Evolutionary conservation across 2,113 vertebrate species (phyloP), one percentile per base, ranked within the genome.

Genomic region (Pseudorhombus dupliciocellatus): DNA sequence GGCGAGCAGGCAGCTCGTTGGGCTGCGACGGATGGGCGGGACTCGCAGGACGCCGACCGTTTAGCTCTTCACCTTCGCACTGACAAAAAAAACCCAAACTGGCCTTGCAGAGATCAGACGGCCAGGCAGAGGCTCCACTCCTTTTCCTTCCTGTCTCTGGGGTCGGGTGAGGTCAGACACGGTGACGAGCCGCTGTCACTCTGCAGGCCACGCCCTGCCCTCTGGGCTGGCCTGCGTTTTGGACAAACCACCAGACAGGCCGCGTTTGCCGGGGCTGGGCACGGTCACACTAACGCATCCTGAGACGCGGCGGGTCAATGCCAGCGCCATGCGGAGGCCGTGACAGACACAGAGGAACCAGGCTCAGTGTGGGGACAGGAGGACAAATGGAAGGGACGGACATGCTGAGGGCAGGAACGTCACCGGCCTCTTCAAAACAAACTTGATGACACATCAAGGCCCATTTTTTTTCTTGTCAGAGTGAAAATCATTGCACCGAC

Each of bases 231-330:
- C 40, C 67, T 15, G 73, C 34, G 37, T 56, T 71, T 50, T 6
- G 66, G 61, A 74, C 73, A 66, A 60, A 77, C 83, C 21, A 12
- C 59, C 8, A 34, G 64, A 58, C 73, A 81, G 76, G 69, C 54
- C 2, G 2, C 85, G 88, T 91, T 89, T 87, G 83, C 84, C 88
- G 74, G 79, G 84, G 79, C 71, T 58, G 10, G 69, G 59, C 59
- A 50, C 20, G 56, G 83, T 71, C 5, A 11, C 44, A 25, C 70
- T 88, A 89, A 91, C 86, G 85, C 75, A 79, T 79, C n/a, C 66
- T 70, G 75, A 82, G 88, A 87, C 84, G 67, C 60, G 63, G 51
- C 16, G 56, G 77, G 79, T 85, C 77, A 65, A 83, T 80, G 66
- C 24, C 3, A 74, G 84, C 65, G 18, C 57, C 68, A 67, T 18